Percentiles rank a stretch among this genome's conserved stretches.
These are phyloP conservation scores for Cryptops parisi DNA, from an alignment of 2,888 invertebrate species.

Conservation along the genomic window DNA sequence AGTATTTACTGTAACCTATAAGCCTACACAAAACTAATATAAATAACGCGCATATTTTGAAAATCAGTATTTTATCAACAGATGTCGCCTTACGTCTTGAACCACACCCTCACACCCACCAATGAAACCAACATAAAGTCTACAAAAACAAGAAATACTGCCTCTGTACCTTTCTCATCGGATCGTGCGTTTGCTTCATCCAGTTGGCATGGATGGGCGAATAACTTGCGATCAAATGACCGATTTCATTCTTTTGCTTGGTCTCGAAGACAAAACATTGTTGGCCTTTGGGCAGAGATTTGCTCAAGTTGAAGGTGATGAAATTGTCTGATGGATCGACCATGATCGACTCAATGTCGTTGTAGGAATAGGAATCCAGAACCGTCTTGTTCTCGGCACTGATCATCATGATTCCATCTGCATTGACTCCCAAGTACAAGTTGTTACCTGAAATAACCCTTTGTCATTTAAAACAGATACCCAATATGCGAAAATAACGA, in stretches of 20 bases:
- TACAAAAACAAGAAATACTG: slow-evolving; percentile 4
- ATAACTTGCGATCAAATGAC: slow-evolving; percentile 80
- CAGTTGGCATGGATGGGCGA: slow-evolving; percentile 60
- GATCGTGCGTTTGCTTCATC: slow-evolving; percentile 28
- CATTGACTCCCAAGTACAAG: slow-evolving; percentile 67
- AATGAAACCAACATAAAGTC: no score
- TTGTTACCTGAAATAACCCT: slow-evolving; percentile 32
- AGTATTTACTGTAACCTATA: no score
- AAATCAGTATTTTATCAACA: no score
- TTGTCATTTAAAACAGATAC: no score
- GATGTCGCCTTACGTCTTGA: no score
- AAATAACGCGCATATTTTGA: no score
- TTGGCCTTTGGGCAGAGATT: slow-evolving; percentile 46
- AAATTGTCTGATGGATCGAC: slow-evolving; percentile 85
- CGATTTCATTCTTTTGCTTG: slow-evolving; percentile 75
- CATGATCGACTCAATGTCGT: slow-evolving; percentile 77
- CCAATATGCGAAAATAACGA: no score
- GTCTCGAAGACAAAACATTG: slow-evolving; percentile 91
- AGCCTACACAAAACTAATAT: no score
- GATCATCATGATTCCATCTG: slow-evolving; percentile 79
- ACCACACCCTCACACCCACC: no score
- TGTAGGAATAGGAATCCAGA: slow-evolving; percentile 76
- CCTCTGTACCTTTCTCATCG: slow-evolving; percentile 19
- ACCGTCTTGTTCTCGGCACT: slow-evolving; percentile 85
- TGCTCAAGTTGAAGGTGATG: slow-evolving; percentile 71